Percentiles rank a stretch among this genome's conserved stretches.
phyloP scores from a whole-genome alignment of 2,113 vertebrate species.

The Psephotus haematonotus region DNA sequence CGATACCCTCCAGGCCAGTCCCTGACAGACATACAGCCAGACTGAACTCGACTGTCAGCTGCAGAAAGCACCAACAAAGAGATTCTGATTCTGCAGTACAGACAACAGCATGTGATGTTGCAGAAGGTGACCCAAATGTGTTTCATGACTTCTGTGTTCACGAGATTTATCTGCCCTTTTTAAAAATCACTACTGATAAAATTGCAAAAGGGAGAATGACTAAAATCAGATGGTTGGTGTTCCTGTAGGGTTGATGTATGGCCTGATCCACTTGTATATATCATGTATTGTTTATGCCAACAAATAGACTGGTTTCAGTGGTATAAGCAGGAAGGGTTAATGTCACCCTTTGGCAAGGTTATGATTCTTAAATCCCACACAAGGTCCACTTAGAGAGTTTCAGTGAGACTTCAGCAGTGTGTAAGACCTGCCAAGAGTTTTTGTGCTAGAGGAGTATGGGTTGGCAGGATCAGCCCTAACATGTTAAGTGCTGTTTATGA shows the following conservation, averaged over 20 bases:
- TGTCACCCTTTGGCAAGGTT: not conserved
- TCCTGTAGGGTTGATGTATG: not conserved
- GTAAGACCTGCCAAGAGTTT: slow-evolving; percentile 40
- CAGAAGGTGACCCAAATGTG: not conserved
- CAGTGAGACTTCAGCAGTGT: not conserved
- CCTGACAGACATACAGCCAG: not conserved
- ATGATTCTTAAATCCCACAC: not conserved
- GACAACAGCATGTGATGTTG: not conserved
- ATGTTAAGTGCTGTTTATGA: slow-evolving; percentile 60
- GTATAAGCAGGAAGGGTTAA: not conserved
- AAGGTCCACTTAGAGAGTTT: not conserved
- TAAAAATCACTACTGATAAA: not conserved
- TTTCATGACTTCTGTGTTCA: not conserved
- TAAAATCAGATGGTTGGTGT: not conserved
- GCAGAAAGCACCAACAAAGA: not conserved
- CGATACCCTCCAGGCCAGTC: not conserved
- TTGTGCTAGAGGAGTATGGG: not conserved
- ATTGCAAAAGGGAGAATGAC: not conserved
- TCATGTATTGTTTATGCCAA: not conserved
- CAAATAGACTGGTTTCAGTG: not conserved
- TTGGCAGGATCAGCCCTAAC: slow-evolving; percentile 56
- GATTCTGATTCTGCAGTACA: not conserved
- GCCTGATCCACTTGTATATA: not conserved
- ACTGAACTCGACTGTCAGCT: not conserved
- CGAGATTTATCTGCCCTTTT: not conserved